Conservation (phyloP, 2,797 vertebrate genomes). For the Fistularia tabacaria region DNA sequence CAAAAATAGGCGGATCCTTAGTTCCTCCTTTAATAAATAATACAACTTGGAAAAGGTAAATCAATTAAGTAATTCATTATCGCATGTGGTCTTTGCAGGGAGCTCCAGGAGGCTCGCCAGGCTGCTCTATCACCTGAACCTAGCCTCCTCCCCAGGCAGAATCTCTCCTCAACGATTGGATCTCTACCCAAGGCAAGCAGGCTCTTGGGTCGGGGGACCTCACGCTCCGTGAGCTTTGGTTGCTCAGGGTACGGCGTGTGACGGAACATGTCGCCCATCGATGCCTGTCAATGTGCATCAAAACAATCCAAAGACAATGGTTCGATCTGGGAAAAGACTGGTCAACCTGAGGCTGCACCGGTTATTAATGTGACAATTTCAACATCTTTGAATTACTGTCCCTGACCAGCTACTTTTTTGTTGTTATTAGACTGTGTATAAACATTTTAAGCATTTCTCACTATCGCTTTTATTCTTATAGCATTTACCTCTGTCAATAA, state of each 20-base stretch:
- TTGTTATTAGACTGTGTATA: conserved; percentile 73
- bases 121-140: conserved; percentile 72
- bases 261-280: conserved; percentile 2
- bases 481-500: no score
- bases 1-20: no score
- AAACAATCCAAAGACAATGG: no score
- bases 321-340: no score
- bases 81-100: conserved; percentile 59
- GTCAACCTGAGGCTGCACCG: no score
- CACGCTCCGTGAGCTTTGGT: conserved; percentile 84
- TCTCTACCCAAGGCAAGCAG: conserved; percentile 53
- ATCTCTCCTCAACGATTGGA: conserved; percentile 18
- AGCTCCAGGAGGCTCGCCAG: conserved; percentile 85
- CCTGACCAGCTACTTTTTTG: conserved; percentile 1
- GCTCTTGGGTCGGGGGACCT: conserved; percentile 78
- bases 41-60: no score
- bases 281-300: no score
- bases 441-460: conserved; percentile 56
- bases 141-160: conserved; percentile 22
- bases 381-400: no score
- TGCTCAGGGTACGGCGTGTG: conserved; percentile 59
- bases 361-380: no score
- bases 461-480: not conserved
- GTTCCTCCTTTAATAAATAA: no score
- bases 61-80: not conserved